Conservation (phyloP, 2,113 vertebrate genomes). For the Dinomys branickii region DNA sequence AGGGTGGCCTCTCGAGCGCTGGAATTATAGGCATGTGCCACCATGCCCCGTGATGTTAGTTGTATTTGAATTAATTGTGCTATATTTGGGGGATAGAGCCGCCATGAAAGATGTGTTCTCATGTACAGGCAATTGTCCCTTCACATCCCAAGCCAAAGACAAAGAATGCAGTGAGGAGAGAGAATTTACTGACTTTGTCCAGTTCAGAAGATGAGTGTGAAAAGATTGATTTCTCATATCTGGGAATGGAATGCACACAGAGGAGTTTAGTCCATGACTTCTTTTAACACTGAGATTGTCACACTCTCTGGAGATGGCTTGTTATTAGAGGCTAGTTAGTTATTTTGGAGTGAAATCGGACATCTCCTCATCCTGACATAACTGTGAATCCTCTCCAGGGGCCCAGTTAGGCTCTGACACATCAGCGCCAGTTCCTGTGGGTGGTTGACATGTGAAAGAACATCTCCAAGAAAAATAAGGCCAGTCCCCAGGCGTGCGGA, state of each 20-base stretch:
- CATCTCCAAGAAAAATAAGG: slow-evolving; percentile 82
- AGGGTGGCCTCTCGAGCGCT: too few species aligned
- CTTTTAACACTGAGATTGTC: slow-evolving; percentile 36
- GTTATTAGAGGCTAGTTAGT: slow-evolving; percentile 72
- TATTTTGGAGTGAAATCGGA: slow-evolving; percentile 20
- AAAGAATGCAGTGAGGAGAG: neutral
- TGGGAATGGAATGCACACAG: slow-evolving; percentile 14
- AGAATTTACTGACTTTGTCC: neutral
- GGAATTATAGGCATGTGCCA: too few species aligned
- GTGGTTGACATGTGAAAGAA: slow-evolving; percentile 30
- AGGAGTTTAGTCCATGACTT: slow-evolving; percentile 11
- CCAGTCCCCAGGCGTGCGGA: neutral
- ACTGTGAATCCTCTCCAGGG: slow-evolving; percentile 54
- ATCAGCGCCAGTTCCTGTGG: slow-evolving; percentile 53
- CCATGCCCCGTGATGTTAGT: too few species aligned
- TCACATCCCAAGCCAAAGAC: neutral
- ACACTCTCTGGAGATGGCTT: slow-evolving; percentile 48
- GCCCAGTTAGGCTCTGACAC: slow-evolving; percentile 15
- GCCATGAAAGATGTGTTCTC: neutral
- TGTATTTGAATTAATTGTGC: neutral
- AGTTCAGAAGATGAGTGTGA: neutral
- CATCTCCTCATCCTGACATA: slow-evolving; percentile 38
- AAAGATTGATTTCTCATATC: slow-evolving; percentile 65
- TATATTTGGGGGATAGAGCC: neutral
- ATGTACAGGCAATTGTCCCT: neutral